These are phyloP conservation scores for Drosophila pruinosa DNA, from an alignment of 1,140 invertebrate species.

Conservation along the genomic window DNA sequence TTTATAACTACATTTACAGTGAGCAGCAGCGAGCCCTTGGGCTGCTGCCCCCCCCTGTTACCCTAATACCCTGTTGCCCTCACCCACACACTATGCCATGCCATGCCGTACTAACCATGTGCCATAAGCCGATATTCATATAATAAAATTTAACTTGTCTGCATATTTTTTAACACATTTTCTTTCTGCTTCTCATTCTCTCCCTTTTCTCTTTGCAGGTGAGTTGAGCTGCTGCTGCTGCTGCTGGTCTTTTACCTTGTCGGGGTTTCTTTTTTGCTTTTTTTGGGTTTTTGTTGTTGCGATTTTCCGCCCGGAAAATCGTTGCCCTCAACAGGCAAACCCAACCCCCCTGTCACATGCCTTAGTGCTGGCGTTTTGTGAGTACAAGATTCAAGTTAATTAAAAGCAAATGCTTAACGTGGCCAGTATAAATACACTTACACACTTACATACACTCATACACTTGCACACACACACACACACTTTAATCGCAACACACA, in stretches of 20 bases:
- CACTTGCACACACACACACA: not conserved
- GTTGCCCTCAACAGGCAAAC: not conserved
- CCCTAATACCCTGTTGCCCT: not conserved
- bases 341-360: not conserved
- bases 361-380: constrained; percentile 18
- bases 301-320: not conserved
- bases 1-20: constrained; percentile 46
- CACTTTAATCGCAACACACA: not conserved
- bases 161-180: constrained; percentile 46
- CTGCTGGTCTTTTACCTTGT: not conserved
- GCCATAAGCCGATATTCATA: constrained; percentile 46
- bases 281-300: not conserved
- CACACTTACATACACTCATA: not conserved
- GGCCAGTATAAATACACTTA: constrained; percentile 19
- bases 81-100: not conserved
- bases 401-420: constrained; percentile 63
- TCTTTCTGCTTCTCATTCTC: constrained; percentile 9
- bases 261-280: not conserved
- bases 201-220: constrained; percentile 59
- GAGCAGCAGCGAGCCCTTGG: not conserved
- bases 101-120: constrained; percentile 4
- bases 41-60: not conserved
- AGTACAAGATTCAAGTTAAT: constrained; percentile 54
- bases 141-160: constrained; percentile 51
- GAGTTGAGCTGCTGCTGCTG: constrained; percentile 37